Conservation (phyloP, 1,140 invertebrate genomes). For the Zeugodacus cucurbitae region DNA sequence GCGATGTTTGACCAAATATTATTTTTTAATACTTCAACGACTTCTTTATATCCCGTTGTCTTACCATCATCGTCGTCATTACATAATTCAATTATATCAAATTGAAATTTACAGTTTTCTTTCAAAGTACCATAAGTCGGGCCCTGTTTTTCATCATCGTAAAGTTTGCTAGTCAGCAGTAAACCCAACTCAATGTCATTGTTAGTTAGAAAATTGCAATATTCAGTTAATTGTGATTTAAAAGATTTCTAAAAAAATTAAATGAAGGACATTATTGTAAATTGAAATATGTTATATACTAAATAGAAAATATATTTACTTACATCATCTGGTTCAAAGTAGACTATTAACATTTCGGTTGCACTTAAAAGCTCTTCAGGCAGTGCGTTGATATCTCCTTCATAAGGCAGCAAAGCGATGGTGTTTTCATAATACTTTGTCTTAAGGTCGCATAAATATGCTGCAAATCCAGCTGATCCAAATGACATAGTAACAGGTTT, state of each 20-base stretch:
- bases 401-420: slow-evolving; percentile 12
- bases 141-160: not conserved
- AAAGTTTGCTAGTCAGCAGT: slow-evolving; percentile 15
- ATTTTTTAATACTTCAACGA: slow-evolving; percentile 2
- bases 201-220: not conserved
- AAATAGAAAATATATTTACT: not conserved
- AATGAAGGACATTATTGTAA: not conserved
- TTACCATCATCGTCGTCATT: not conserved
- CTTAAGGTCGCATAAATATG: slow-evolving; percentile 26
- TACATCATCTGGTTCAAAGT: slow-evolving; percentile 37
- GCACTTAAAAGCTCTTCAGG: not conserved
- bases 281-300: not conserved
- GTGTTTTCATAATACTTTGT: slow-evolving; percentile 42
- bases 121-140: not conserved
- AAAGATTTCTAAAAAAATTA: slow-evolving; percentile 13
- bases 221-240: not conserved
- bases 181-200: not conserved
- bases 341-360: not conserved
- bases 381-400: not conserved
- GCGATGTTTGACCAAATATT: slow-evolving; percentile 25
- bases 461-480: not conserved
- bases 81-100: slow-evolving; percentile 21
- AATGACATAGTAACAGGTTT: not conserved
- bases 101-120: not conserved
- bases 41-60: not conserved